Evolutionary conservation across 2,797 vertebrate species (phyloP).

Genomic region (Gila robusta): DNA sequence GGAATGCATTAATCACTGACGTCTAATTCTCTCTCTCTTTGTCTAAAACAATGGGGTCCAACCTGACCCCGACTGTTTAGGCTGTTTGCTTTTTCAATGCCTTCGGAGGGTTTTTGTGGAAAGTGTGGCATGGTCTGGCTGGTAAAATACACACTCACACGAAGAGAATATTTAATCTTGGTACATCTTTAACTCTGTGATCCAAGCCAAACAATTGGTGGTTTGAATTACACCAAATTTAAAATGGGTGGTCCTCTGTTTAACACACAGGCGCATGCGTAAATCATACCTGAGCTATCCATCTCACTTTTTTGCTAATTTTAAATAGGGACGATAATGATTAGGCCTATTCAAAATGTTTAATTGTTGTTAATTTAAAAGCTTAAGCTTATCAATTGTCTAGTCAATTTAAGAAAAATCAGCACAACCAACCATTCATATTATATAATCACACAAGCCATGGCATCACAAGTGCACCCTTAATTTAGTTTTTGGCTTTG

Average conservation of each 20-base stretch:
- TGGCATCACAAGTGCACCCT: neutral
- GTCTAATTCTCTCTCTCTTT: conserved; percentile 11
- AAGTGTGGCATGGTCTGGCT: neutral
- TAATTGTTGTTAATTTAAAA: neutral
- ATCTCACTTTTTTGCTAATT: neutral
- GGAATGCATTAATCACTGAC: conserved; percentile 75
- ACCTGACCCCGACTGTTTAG: neutral
- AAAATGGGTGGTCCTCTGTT: conserved; percentile 11
- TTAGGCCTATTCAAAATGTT: neutral
- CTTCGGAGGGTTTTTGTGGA: neutral
- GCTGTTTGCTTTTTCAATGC: conserved; percentile 27
- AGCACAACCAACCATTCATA: neutral
- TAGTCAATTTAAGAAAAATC: conserved; percentile 1
- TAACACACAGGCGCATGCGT: neutral
- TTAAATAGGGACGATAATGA: neutral
- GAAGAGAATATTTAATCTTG: conserved; percentile 60
- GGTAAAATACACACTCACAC: neutral
- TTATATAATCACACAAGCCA: neutral
- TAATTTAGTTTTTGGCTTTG: neutral
- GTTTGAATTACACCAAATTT: conserved; percentile 8
- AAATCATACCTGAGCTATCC: neutral
- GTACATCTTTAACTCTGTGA: conserved; percentile 19
- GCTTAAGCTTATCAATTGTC: neutral
- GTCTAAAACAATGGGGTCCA: conserved; percentile 4
- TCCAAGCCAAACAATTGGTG: conserved; percentile 57